Conservation (phyloP, 2,797 vertebrate genomes). For the Epinephelus coioides region DNA sequence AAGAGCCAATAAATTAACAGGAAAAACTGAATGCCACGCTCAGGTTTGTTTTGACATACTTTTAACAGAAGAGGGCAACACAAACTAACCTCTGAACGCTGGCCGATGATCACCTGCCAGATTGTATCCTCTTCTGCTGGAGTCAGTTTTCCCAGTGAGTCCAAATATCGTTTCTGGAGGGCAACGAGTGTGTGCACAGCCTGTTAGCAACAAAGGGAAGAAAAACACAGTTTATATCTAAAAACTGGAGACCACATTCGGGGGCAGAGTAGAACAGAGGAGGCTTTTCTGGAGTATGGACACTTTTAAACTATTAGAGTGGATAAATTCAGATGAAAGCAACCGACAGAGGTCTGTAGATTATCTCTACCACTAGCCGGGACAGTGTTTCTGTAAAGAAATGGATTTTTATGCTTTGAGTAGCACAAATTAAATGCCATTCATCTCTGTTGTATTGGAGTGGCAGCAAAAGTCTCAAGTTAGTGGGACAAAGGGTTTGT, state of each 20-base stretch:
- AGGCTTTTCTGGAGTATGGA: neutral
- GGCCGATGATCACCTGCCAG: constrained; percentile 96
- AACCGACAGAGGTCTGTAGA: neutral
- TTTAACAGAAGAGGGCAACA: neutral
- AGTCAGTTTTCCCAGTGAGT: constrained; percentile 90
- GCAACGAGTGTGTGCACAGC: constrained; percentile 93
- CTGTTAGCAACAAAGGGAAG: constrained; percentile 76
- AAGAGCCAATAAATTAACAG: neutral
- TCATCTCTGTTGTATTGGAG: neutral
- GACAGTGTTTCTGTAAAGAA: neutral
- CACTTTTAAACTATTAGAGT: neutral
- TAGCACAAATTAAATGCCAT: neutral
- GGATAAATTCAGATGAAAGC: neutral
- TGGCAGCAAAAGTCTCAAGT: neutral
- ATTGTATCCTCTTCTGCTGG: constrained; percentile 91
- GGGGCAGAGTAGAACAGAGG: neutral
- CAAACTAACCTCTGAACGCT: constrained; percentile 92
- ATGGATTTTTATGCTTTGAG: neutral
- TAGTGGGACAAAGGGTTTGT: neutral
- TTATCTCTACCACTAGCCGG: neutral
- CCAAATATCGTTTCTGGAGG: constrained; percentile 91
- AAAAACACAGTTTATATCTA: neutral
- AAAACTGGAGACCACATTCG: neutral
- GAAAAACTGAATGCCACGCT: neutral
- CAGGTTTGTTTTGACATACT: neutral